Evolutionary conservation across 2,113 vertebrate species (phyloP).

Genomic region (Oncorhynchus nerka): DNA sequence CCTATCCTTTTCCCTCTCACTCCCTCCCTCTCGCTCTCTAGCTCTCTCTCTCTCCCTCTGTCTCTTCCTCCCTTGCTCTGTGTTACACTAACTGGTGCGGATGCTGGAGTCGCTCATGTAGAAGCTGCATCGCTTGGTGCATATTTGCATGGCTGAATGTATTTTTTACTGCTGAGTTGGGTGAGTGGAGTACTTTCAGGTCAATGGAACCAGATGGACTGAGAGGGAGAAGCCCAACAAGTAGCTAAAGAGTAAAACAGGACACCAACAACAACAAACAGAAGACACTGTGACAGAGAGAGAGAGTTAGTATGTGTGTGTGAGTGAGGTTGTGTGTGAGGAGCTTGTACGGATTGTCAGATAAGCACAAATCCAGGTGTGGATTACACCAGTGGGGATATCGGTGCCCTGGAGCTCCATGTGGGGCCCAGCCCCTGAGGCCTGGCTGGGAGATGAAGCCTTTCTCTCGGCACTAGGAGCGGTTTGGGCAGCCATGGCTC

Average conservation of each 20-base stretch:
- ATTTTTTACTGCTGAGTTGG: slow-evolving; percentile 37
- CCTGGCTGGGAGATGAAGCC: slow-evolving; percentile 77
- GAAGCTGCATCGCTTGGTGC: slow-evolving; percentile 61
- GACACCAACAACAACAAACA: slow-evolving; percentile 23
- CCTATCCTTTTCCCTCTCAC: slow-evolving; percentile 22
- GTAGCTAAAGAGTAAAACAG: slow-evolving; percentile 30
- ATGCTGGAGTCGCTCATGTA: slow-evolving; percentile 62
- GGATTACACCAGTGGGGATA: slow-evolving; percentile 64
- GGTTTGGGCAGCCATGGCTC: slow-evolving; percentile 76
- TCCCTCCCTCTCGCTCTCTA: slow-evolving; percentile 7
- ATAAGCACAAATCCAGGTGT: slow-evolving; percentile 38
- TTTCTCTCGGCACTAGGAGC: slow-evolving; percentile 68
- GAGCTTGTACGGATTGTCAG: neutral
- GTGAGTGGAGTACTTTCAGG: slow-evolving; percentile 38
- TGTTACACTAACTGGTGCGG: slow-evolving; percentile 62
- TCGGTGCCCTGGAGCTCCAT: slow-evolving; percentile 72
- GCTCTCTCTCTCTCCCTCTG: slow-evolving; percentile 28
- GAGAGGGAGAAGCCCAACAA: slow-evolving; percentile 52
- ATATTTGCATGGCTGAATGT: slow-evolving; percentile 42
- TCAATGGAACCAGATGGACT: slow-evolving; percentile 4
- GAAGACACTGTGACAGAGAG: slow-evolving; percentile 7
- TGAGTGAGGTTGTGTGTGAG: neutral
- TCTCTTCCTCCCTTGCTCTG: slow-evolving; percentile 38
- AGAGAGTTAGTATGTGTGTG: neutral
- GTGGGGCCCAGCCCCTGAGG: slow-evolving; percentile 71